Base-by-base conservation (phyloP, 2,888 invertebrate species). In the Eupeodes luniger region DNA sequence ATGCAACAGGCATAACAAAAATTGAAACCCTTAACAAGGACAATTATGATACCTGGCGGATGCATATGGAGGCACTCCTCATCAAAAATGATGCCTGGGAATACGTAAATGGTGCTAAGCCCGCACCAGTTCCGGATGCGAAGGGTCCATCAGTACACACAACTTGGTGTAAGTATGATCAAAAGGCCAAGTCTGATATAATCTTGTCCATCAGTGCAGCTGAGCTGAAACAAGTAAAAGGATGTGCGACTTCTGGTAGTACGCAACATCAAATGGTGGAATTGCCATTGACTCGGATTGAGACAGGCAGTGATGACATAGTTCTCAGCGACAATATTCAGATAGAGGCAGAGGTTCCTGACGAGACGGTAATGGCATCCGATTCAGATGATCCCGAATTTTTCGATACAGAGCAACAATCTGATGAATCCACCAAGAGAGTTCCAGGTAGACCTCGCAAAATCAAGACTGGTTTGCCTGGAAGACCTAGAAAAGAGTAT, bases 151-250 rank as follows among this genome's bases (percentile, higher is more conserved):
- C n/a, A n/a, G n/a, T n/a, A n/a, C n/a, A 49, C 59, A 62, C 36
- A 49, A 75, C 34, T 12, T 27, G 27, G 11, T 10, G 16, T 16
- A 47, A 36, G 10, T 16, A 27, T n/a, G 66, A 57, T 16, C 34
- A 55, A 34, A 67, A 77, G 27, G 67, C 57, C 1, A 47, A 77
- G 12, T 67, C 66, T 3, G 57, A 67, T 16, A 67, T 47, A 14
- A 77, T 77, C n/a, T 34, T 77, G 16, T 57, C 77, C 4, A 77
- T 67, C 44, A 57, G 44, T 44, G 57, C 76, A 44, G 14, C 76
- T 36, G 40, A 64, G 27, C 40, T 76, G 9, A 76, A 64, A 4
- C 53, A 53, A 47, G 66, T 66, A 3, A 19, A 19, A 19, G 19
- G 19, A 19, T 19, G 19, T 19, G 19, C n/a, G 4, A 55, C n/a